Evolutionary conservation across 2,797 vertebrate species (phyloP).

Genomic region (Acanthiza pusilla): DNA sequence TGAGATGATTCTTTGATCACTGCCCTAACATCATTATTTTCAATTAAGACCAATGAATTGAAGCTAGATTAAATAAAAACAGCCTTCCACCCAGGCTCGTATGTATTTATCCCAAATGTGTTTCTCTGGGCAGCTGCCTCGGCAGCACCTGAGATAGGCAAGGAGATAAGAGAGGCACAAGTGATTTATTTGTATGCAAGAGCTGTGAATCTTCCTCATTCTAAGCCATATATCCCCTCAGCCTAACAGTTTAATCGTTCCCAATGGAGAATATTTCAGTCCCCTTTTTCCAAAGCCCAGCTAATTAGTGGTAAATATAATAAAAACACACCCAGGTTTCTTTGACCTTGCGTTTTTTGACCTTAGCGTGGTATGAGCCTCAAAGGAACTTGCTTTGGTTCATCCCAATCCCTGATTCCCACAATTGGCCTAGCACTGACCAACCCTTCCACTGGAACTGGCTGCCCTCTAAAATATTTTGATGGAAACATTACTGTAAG

Average conservation of each 20-base stretch:
- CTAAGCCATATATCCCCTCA: neutral
- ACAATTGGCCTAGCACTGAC: neutral
- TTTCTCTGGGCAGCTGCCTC: neutral
- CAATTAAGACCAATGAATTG: neutral
- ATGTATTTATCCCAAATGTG: neutral
- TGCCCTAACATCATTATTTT: slow-evolving; percentile 44
- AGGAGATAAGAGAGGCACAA: neutral
- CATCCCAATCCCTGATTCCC: neutral
- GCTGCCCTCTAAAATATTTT: neutral
- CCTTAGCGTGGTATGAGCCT: neutral
- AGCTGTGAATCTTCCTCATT: neutral
- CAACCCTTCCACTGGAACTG: neutral
- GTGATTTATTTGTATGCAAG: neutral
- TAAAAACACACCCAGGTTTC: neutral
- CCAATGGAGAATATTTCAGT: neutral
- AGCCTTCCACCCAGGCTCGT: neutral
- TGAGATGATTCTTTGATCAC: slow-evolving; percentile 28
- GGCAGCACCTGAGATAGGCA: neutral
- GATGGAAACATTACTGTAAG: neutral
- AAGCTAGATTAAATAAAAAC: neutral
- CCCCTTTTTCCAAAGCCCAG: neutral
- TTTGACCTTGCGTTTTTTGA: neutral
- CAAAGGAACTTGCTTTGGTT: neutral
- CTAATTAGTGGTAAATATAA: neutral
- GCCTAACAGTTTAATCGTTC: neutral